Evolutionary conservation across 2,113 vertebrate species (phyloP), one percentile per base, ranked within the genome.

Genomic region (Calonectris borealis): DNA sequence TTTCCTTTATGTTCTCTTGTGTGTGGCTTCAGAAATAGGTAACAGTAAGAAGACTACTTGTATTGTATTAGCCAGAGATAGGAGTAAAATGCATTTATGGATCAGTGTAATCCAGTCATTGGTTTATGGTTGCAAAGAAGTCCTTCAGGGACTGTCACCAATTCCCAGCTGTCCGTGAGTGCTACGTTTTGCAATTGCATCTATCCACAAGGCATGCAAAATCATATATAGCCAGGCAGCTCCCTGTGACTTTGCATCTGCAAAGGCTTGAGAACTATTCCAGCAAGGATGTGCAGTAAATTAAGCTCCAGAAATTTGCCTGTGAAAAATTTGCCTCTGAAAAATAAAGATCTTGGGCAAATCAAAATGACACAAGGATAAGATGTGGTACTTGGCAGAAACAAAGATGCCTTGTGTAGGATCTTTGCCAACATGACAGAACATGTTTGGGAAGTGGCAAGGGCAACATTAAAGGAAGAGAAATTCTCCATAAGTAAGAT

Each of bases 11-110:
- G 21, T 87, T 90, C 34, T 80, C 24, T 51, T 76, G 31, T 78
- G 90, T 95, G 61, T 93, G 77, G 75, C 71, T 93, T 92, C 78
- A 92, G 83, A 97, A 97, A 90, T 44, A 95, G 93, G 94, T 96
- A 97, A 86, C 94, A 95, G 91, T 89, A 94, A 94, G 93, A 96
- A 96, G 90, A 96, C 89, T 96, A 93, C 80, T 96, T 97, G 91
- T 90, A 68, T 79, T 94, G 49, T 65, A 86, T 76, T 96, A 93
- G 87, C 40, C 81, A 96, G 78, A 97, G 95, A 96, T 92, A 95
- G 88, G 64, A 95, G 48, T 79, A 82, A 95, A 97, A 95, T 10
- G 15, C 65, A 62, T 94, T 95, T 98, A 88, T 97, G 93, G 91
- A 96, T 96, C 92, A 95, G 60, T 83, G 42, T 94, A 96, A 97